Evolutionary conservation across 2,888 invertebrate genomes (phyloP), one percentile per base, ranked within the genome.

Genomic region (Eledone cirrhosa): DNA sequence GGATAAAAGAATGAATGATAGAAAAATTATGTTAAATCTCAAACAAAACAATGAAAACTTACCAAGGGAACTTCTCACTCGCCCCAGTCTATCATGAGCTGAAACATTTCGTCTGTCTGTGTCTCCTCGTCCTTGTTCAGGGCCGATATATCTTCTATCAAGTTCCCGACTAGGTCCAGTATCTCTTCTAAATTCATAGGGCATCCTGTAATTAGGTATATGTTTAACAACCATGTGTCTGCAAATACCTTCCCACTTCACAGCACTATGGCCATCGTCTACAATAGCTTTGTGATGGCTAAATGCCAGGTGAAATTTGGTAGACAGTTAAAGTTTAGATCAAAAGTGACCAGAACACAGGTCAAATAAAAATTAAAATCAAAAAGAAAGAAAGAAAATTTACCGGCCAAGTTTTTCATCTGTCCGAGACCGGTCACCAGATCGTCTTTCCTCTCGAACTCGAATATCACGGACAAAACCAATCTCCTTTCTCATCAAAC

Each of bases 321-420:
- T 2, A n/a, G n/a, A 16, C 8, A 11, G 16, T 19, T 41, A 41
- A 11, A 8, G 41, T 41, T 5, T 41, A 41, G 41, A 41, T 8
- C 3, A 41, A 41, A 8, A 41, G 41, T 41, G 41, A 41, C 0
- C 41, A 41, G 41, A 8, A 41, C 8, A 41, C 5, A 41, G 41
- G 11, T 41, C 5, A n/a, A n/a, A n/a, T n/a, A n/a, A 41, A 41
- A 41, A 41, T 41, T 11, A 41, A 41, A 41, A 41, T 8, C 41
- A 41, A 41, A 41, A 41, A 41, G 41, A 41, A 41, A 41, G 8
- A 33, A 19, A 48, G 8, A 75, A 76, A 53, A 69, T 59, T 78
- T 69, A 83, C 82, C 81, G 80, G 16, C 80, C 81, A 79, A 80
- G 83, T 31, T 82, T 80, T 48, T 82, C 81, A 48, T 80, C 80